Conservation (phyloP, 2,113 vertebrate species). For the Mionectes macconnelli region DNA sequence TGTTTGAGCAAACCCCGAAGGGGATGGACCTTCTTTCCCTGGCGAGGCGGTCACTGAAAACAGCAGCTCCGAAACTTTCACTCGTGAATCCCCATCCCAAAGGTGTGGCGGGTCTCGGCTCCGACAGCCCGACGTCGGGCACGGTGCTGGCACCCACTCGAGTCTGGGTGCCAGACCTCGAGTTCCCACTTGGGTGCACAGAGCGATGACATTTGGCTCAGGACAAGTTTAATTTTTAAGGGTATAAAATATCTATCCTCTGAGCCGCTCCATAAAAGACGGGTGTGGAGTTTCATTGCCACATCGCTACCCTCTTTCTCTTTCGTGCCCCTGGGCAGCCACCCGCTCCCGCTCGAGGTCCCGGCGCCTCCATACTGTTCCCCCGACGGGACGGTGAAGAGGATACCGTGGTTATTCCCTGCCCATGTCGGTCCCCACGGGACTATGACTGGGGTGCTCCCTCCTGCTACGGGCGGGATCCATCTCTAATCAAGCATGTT, state of each 20-base stretch:
- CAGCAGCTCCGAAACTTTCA: background rate
- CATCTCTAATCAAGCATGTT: background rate
- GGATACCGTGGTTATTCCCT: background rate
- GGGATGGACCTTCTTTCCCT: background rate
- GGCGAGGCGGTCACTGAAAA: fast-evolving
- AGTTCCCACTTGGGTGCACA: background rate
- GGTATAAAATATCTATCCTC: background rate
- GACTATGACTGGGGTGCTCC: background rate
- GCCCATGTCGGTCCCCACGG: background rate
- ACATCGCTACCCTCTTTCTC: background rate
- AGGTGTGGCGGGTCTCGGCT: fast-evolving
- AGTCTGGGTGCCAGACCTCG: background rate
- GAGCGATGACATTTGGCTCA: background rate
- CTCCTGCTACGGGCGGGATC: background rate
- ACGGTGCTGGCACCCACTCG: background rate
- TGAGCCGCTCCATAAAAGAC: background rate
- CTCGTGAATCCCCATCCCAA: background rate
- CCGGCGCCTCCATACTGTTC: background rate
- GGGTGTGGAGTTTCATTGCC: too few relatives aligned
- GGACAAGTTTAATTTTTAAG: background rate
- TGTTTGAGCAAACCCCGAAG: background rate
- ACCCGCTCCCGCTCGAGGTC: background rate
- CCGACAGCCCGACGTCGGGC: background rate
- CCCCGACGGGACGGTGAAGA: background rate
- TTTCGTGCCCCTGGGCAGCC: background rate